Evolutionary conservation across 1,140 invertebrate species (phyloP).

Genomic region (Cylas formicarius): DNA sequence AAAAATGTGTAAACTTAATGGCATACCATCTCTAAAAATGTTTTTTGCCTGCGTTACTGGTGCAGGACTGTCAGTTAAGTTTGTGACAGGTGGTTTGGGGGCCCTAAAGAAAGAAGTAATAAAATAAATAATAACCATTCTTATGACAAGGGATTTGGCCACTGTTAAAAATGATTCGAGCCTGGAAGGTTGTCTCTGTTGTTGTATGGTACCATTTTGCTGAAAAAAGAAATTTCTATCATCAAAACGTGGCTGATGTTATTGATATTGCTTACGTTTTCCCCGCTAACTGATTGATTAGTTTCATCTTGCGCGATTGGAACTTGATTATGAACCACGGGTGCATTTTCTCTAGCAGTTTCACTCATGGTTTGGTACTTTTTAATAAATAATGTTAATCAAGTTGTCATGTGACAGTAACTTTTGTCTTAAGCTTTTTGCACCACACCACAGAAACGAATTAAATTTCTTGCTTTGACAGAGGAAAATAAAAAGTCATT

Average conservation of each 20-base stretch:
- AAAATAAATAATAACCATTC: constrained; percentile 90
- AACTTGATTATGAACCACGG: not conserved
- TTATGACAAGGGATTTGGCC: constrained; percentile 72
- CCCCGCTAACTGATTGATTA: too few species aligned
- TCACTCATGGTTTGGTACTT: constrained; percentile 46
- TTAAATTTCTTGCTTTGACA: too few species aligned
- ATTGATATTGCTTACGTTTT: too few species aligned
- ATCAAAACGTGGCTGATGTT: not conserved
- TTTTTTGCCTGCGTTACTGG: constrained; percentile 69
- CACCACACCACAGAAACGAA: too few species aligned
- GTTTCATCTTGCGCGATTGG: not conserved
- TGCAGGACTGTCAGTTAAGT: constrained; percentile 39
- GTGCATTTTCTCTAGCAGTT: not conserved
- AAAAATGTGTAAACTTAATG: constrained; percentile 86
- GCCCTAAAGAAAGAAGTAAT: constrained; percentile 84
- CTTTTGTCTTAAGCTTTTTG: too few species aligned
- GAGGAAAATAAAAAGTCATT: too few species aligned
- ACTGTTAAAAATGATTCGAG: constrained; percentile 77
- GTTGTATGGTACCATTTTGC: constrained; percentile 13
- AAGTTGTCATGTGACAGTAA: too few species aligned
- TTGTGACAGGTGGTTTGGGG: constrained; percentile 45
- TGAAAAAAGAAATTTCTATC: too few species aligned
- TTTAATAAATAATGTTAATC: too few species aligned
- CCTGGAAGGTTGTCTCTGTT: constrained; percentile 54
- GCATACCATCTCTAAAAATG: constrained; percentile 76